These are phyloP conservation scores for Zaprionus lachaisei DNA, from an alignment of 1,140 invertebrate genomes.

Conservation along the genomic window DNA sequence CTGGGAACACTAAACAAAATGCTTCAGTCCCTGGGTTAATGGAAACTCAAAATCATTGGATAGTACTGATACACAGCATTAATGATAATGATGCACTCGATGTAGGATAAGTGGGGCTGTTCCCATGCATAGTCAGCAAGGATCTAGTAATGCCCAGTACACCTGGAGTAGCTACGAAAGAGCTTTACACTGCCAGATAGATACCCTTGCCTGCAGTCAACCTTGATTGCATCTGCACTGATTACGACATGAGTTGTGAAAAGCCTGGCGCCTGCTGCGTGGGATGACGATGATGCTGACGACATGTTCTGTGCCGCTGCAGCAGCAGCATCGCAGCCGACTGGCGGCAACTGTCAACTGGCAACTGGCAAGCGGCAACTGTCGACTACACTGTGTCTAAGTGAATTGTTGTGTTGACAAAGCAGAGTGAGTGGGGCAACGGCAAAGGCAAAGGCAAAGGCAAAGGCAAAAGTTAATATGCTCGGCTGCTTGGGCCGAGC, in stretches of 20 bases:
- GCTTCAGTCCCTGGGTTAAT: too few relatives aligned
- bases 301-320: conserved; percentile 19
- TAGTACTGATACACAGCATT: too few relatives aligned
- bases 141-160: too few relatives aligned
- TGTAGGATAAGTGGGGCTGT: too few relatives aligned
- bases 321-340: conserved; percentile 7
- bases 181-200: too few relatives aligned
- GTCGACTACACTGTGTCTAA: conserved; percentile 51
- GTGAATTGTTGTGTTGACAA: conserved; percentile 81
- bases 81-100: too few relatives aligned
- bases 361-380: conserved; percentile 34
- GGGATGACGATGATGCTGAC: conserved; percentile 21
- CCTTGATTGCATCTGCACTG: not conserved
- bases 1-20: too few relatives aligned
- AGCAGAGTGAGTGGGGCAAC: conserved; percentile 16
- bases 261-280: not conserved
- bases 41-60: too few relatives aligned
- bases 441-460: too few relatives aligned
- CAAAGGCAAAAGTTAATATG: conserved; percentile 76
- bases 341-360: conserved; percentile 11
- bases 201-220: not conserved
- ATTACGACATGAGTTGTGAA: not conserved
- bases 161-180: too few relatives aligned
- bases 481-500: conserved; percentile 51
- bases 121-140: too few relatives aligned